Percentiles rank a stretch among this genome's conserved stretches.
Evolutionary conservation across 2,888 invertebrate species (phyloP).

Genomic region (Eristalis tenax): DNA sequence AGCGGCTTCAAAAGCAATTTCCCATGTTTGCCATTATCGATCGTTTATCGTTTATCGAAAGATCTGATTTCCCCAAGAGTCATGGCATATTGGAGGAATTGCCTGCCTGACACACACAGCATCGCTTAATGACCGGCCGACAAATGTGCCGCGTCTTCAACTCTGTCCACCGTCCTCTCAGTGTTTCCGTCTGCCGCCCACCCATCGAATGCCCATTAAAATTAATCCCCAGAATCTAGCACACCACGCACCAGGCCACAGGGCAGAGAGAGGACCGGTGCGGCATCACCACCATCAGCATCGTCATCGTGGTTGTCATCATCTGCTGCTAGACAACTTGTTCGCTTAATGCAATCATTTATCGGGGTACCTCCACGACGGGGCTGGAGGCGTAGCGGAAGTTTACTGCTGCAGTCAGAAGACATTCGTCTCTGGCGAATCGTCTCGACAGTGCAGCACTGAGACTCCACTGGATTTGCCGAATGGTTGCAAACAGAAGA

Average conservation of each 20-base stretch:
- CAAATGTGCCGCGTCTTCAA: slow-evolving; percentile 35
- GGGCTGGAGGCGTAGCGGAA: slow-evolving; percentile 28
- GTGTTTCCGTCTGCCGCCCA: slow-evolving; percentile 54
- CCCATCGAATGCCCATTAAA: slow-evolving; percentile 70
- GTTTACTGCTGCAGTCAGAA: slow-evolving; percentile 20
- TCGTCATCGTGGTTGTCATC: slow-evolving; percentile 17
- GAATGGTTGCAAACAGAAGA: slow-evolving; percentile 25
- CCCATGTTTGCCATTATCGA: slow-evolving; percentile 48
- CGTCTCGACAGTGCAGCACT: not conserved
- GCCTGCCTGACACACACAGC: slow-evolving; percentile 31
- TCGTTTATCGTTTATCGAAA: slow-evolving; percentile 61
- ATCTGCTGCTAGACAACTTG: slow-evolving; percentile 64
- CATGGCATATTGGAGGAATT: not conserved
- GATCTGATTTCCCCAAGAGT: slow-evolving; percentile 11
- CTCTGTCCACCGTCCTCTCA: not conserved
- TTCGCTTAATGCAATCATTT: slow-evolving; percentile 70
- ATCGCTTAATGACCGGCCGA: slow-evolving; percentile 60
- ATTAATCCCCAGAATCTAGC: slow-evolving; percentile 68
- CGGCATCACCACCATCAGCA: slow-evolving; percentile 27
- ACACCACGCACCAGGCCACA: slow-evolving; percentile 18
- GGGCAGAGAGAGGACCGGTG: slow-evolving; percentile 9
- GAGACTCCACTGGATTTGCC: not conserved
- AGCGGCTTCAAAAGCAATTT: slow-evolving; percentile 18
- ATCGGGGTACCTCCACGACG: slow-evolving; percentile 28
- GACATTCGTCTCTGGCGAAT: slow-evolving; percentile 44